These are phyloP conservation scores for Sarcophilus harrisii DNA, from an alignment of 2,797 vertebrate genomes.

Conservation along the genomic window DNA sequence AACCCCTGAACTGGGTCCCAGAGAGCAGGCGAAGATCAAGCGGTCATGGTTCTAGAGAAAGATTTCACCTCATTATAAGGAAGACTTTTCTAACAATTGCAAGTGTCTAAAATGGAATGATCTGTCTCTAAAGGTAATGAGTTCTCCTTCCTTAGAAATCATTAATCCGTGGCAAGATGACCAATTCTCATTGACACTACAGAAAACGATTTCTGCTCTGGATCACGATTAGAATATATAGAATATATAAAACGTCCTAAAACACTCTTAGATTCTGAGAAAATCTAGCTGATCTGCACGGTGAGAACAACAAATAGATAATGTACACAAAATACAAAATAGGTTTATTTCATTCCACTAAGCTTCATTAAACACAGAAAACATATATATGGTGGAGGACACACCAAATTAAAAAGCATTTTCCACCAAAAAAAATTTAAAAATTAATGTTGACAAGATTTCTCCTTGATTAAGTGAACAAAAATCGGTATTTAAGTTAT, in stretches of 20 bases:
- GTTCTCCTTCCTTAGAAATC: background rate
- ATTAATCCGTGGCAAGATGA: background rate
- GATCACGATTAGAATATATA: background rate
- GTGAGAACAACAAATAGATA: background rate
- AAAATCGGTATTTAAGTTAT: conserved; percentile 32
- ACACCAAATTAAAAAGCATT: background rate
- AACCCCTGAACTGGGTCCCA: background rate
- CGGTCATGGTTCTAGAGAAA: background rate
- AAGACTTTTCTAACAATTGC: background rate
- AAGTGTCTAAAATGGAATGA: background rate
- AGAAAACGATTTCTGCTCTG: background rate
- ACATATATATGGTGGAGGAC: background rate
- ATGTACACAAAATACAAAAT: background rate
- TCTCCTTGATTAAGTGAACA: background rate
- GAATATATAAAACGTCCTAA: background rate
- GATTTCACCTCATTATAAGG: background rate
- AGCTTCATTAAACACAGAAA: conserved; percentile 27
- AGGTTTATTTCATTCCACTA: background rate
- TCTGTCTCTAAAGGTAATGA: background rate
- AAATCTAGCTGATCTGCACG: background rate
- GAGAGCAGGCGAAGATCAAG: background rate
- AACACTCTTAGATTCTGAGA: background rate
- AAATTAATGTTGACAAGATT: conserved; percentile 26
- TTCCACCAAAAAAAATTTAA: background rate
- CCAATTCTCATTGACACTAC: background rate